A percentile compares a stretch with the other conserved stretches of the same genome.
phyloP scores from a whole-genome alignment of 2,888 invertebrate genomes.

The Eilema griseolum region DNA sequence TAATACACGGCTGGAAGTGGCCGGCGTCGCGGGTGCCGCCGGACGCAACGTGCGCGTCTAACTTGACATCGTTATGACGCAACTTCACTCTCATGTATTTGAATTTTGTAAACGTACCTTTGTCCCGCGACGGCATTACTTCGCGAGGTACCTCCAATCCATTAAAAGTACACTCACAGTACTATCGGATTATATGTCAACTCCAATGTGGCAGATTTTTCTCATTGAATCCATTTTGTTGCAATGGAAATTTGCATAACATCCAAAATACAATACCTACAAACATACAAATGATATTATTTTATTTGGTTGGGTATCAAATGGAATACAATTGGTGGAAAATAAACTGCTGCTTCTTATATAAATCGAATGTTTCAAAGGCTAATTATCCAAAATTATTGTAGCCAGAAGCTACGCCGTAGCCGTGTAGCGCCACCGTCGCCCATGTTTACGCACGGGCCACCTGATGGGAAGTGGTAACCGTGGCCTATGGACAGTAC shows the following conservation, averaged over 20 bases:
- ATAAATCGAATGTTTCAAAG: no score
- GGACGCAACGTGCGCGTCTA: slow-evolving; percentile 18
- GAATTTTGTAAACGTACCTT: slow-evolving; percentile 19
- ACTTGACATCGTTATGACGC: slow-evolving; percentile 24
- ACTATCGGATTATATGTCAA: background rate
- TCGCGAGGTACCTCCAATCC: slow-evolving; percentile 7
- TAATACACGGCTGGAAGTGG: slow-evolving; percentile 49
- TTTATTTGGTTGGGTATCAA: no score
- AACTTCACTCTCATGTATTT: slow-evolving; percentile 22
- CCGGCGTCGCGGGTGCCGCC: slow-evolving; percentile 16
- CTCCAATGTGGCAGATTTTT: background rate
- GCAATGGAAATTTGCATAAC: no score
- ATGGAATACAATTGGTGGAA: background rate
- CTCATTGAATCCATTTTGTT: background rate
- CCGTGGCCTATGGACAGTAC: no score
- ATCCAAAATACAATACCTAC: no score
- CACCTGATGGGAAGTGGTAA: no score
- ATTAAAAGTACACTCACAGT: slow-evolving; percentile 3
- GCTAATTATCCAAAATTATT: no score
- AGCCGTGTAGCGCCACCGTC: slow-evolving; percentile 5
- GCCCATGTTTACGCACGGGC: slow-evolving; percentile 10
- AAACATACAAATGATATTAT: no score
- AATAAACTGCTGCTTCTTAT: slow-evolving; percentile 12
- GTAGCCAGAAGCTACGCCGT: no score
- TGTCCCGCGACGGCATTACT: slow-evolving; percentile 31